Evolutionary conservation across 2,797 vertebrate species (phyloP).

Genomic region (Pyrrhura leucotis): DNA sequence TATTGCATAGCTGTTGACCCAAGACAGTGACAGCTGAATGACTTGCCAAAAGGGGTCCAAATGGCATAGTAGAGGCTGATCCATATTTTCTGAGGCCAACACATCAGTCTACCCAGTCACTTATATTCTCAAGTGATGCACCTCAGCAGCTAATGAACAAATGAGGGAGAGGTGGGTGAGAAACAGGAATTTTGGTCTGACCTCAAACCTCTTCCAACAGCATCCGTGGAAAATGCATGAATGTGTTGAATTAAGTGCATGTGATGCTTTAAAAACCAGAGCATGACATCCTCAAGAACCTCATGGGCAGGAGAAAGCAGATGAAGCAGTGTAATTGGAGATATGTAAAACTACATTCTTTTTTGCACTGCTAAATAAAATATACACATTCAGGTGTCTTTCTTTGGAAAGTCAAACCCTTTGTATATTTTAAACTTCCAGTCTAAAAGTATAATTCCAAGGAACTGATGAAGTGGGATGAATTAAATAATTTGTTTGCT

Average conservation of each 20-base stretch:
- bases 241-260: not conserved
- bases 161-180: not conserved
- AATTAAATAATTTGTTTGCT: not conserved
- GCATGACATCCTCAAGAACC: not conserved
- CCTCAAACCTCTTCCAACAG: not conserved
- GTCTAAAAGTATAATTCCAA: not conserved
- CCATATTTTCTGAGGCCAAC: not conserved
- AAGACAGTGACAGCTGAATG: not conserved
- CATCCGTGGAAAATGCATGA: fast-evolving
- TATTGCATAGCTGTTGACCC: not conserved
- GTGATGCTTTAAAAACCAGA: not conserved
- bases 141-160: not conserved
- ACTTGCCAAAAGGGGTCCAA: not conserved
- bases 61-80: not conserved
- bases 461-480: not conserved
- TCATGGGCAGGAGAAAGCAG: not conserved
- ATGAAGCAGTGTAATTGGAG: not conserved
- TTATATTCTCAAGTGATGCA: not conserved
- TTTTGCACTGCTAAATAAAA: not conserved
- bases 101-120: not conserved
- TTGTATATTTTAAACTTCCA: not conserved
- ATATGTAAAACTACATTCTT: not conserved
- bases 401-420: not conserved
- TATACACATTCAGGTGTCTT: not conserved
- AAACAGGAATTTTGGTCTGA: not conserved